These are phyloP conservation scores for Anoplopoma fimbria DNA, from an alignment of 2,113 vertebrate species.

Conservation along the genomic window DNA sequence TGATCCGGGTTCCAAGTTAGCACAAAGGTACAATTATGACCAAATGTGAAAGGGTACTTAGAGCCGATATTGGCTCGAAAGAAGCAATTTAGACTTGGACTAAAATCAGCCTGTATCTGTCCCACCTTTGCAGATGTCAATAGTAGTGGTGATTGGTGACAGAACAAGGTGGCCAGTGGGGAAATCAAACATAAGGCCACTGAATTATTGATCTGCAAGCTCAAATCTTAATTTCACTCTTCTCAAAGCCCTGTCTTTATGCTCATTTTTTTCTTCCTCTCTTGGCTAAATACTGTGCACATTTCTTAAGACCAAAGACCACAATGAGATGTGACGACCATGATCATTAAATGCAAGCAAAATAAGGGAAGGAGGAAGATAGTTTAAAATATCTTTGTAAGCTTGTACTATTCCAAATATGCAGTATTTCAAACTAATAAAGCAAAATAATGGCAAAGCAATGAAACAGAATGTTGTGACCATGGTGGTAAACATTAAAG, in stretches of 20 bases:
- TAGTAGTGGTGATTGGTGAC: conserved; percentile 34
- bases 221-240: background rate
- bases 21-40: conserved; percentile 17
- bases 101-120: background rate
- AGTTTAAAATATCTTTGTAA: too few relatives aligned
- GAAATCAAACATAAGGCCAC: conserved; percentile 42
- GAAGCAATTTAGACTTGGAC: background rate
- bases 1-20: conserved; percentile 1
- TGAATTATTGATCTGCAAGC: conserved; percentile 50
- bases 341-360: background rate
- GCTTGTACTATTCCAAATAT: too few relatives aligned
- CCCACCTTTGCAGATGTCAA: conserved; percentile 21
- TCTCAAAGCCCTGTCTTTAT: background rate
- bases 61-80: background rate
- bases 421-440: too few relatives aligned
- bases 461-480: too few relatives aligned
- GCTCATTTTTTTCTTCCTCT: background rate
- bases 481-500: too few relatives aligned
- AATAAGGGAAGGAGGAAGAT: background rate
- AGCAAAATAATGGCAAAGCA: too few relatives aligned
- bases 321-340: background rate
- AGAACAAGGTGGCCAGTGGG: background rate
- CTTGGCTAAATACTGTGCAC: background rate
- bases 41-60: conserved; percentile 35
- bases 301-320: background rate